These are phyloP conservation scores for Andrena trimmerana DNA, from an alignment of 2,888 invertebrate species.

Conservation along the genomic window DNA sequence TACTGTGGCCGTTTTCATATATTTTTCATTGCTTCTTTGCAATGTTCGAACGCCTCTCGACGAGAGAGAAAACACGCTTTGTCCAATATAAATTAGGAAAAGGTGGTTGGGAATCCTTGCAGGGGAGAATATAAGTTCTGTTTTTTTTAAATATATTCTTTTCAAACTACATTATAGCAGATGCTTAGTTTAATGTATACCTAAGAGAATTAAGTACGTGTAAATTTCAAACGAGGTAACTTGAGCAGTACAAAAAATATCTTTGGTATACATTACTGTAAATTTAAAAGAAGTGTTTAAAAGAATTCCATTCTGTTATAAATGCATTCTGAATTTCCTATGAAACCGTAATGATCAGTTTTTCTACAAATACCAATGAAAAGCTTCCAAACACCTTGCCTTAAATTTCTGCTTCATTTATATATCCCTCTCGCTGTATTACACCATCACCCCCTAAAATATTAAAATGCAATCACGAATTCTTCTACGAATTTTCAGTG, in stretches of 20 bases:
- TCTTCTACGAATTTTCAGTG: too few relatives aligned
- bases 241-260: neutral
- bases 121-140: too few relatives aligned
- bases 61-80: conserved; percentile 19
- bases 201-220: neutral
- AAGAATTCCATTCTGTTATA: neutral
- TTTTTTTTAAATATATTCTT: too few relatives aligned
- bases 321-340: neutral
- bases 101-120: neutral
- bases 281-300: neutral
- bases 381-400: neutral
- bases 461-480: too few relatives aligned
- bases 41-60: conserved; percentile 24
- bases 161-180: neutral
- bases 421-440: too few relatives aligned
- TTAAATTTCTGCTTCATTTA: neutral
- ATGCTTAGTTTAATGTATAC: neutral
- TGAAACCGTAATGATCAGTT: neutral
- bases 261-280: neutral
- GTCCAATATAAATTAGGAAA: conserved; percentile 13
- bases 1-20: neutral
- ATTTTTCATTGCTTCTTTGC: neutral
- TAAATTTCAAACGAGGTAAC: neutral
- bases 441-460: too few relatives aligned
- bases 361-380: neutral